Percentiles rank a stretch among this genome's conserved stretches.
phyloP scores from a whole-genome alignment of 2,888 invertebrate genomes.

The Erpobdella octoculata region DNA sequence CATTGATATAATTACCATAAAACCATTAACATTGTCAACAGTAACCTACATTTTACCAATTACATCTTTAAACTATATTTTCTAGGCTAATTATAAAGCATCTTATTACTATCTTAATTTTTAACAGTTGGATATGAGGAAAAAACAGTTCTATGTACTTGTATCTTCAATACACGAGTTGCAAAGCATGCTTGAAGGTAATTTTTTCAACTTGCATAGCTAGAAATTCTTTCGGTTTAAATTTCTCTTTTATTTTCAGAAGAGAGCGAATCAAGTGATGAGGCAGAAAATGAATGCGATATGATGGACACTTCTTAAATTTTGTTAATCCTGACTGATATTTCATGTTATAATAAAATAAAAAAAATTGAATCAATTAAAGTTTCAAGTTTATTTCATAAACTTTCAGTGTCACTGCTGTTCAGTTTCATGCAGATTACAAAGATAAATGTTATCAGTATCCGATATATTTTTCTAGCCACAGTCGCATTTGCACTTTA shows the following conservation, averaged over 20 bases:
- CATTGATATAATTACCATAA: no score
- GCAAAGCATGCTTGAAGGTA: constrained; percentile 69
- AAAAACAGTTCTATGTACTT: constrained; percentile 81
- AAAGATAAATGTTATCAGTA: no score
- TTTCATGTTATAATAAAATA: no score
- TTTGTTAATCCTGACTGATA: no score
- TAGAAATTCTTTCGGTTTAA: not conserved
- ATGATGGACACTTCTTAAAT: not conserved
- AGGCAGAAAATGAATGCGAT: not conserved
- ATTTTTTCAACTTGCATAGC: constrained; percentile 36
- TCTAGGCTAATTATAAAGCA: not conserved
- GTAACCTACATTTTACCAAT: no score
- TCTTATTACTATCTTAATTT: not conserved
- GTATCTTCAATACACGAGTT: constrained; percentile 78
- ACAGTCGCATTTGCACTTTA: no score
- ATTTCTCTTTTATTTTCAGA: not conserved
- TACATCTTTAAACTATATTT: not conserved
- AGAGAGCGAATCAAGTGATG: not conserved
- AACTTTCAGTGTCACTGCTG: not conserved
- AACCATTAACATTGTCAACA: no score
- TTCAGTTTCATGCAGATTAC: no score
- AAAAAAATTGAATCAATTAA: not conserved
- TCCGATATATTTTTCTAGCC: no score
- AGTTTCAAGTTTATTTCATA: not conserved
- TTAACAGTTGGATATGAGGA: constrained; percentile 66